Percentiles rank a stretch among this genome's conserved stretches.
These are phyloP conservation scores for Megamerina dolium DNA, from an alignment of 2,888 invertebrate species.

Conservation along the genomic window DNA sequence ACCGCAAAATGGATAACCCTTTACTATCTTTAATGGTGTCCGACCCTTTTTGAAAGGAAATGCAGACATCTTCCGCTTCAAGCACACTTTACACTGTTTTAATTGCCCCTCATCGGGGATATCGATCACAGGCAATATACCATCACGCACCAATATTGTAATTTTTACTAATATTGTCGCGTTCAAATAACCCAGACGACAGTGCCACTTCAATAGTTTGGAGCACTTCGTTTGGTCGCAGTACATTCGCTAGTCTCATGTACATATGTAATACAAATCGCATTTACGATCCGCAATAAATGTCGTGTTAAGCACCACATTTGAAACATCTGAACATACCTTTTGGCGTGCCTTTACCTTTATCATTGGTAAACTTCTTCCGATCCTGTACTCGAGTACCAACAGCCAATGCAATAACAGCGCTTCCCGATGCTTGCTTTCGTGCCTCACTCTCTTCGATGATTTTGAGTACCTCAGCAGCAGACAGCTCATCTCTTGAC, in stretches of 20 bases:
- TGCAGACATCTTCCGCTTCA: conserved; percentile 15
- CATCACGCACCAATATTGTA: too few species aligned
- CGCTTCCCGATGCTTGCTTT: conserved; percentile 9
- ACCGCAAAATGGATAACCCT: too few species aligned
- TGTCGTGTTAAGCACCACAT: conserved; percentile 11
- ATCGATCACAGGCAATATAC: too few species aligned
- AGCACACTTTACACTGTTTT: conserved; percentile 9
- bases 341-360: neutral
- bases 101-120: conserved; percentile 6
- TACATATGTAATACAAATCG: too few species aligned
- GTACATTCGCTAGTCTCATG: conserved; percentile 12
- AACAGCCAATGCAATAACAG: conserved; percentile 11
- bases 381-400: neutral
- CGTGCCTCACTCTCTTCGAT: too few species aligned
- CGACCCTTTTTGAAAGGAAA: conserved; percentile 9
- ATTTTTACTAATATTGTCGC: conserved; percentile 12
- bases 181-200: conserved; percentile 16
- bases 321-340: conserved; percentile 10
- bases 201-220: conserved; percentile 16
- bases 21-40: conserved; percentile 9
- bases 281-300: conserved; percentile 13
- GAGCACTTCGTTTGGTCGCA: conserved; percentile 16
- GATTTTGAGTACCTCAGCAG: conserved; percentile 13
- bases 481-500: conserved; percentile 12
- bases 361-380: neutral